These are phyloP conservation scores for Meghimatium bilineatum DNA, from an alignment of 2,888 invertebrate genomes.

Conservation along the genomic window DNA sequence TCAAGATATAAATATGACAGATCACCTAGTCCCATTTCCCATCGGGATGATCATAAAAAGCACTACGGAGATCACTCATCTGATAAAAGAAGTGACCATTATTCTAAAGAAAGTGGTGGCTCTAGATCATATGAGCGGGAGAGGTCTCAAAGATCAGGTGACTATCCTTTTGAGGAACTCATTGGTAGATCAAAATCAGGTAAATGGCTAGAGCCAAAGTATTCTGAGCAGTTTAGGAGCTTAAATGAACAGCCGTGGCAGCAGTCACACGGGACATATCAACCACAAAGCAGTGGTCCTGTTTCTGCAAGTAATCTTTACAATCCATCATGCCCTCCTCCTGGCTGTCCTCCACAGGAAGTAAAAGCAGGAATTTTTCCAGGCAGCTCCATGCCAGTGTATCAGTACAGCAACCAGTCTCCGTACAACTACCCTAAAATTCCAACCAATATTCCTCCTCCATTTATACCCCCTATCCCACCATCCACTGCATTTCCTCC, in stretches of 20 bases:
- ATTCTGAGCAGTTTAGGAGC: conserved; percentile 13
- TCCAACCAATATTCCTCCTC: neutral
- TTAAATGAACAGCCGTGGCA: conserved; percentile 25
- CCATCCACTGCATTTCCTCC: neutral
- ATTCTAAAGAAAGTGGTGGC: neutral
- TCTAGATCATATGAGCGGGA: conserved; percentile 6
- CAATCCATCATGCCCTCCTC: conserved; percentile 32
- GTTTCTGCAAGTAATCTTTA: neutral
- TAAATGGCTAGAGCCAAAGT: conserved; percentile 24
- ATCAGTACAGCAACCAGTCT: conserved; percentile 9
- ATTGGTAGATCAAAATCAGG: conserved; percentile 10
- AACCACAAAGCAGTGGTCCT: neutral
- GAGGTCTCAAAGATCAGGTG: neutral
- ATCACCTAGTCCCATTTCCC: conserved; percentile 31
- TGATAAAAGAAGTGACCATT: neutral
- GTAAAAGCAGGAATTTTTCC: neutral
- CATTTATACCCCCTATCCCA: neutral
- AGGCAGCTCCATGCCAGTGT: conserved; percentile 5
- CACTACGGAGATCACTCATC: neutral
- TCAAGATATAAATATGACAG: conserved; percentile 6
- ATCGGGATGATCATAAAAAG: conserved; percentile 1
- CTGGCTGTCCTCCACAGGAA: conserved; percentile 10
- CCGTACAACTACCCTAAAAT: conserved; percentile 8
- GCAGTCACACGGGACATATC: conserved; percentile 23
- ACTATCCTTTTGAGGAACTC: neutral